Base-by-base conservation (phyloP, 2,888 invertebrate species). In the Mimachlamys varia region DNA sequence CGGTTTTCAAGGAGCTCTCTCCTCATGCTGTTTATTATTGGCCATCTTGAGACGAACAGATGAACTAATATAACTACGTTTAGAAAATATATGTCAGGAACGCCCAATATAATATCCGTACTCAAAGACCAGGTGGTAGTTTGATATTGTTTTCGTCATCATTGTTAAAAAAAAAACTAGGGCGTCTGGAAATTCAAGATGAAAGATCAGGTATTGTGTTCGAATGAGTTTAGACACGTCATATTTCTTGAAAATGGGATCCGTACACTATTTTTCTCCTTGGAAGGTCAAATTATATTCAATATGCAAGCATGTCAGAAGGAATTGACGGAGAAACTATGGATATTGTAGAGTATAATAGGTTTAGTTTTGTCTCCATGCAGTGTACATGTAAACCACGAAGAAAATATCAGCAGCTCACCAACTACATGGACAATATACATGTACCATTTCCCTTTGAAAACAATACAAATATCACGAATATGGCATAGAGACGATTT, bases 11-110 rank as follows among this genome's bases (percentile, higher is more conserved):
- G 27, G 27, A 76, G 10, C 33, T 33, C 27, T 76, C 27, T 33
- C 33, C 12, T 33, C 33, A 22, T 27, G 0, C 76, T 27, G 76
- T 76, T 76, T 76, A 76, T 76, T 76, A 33, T 76, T 76, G 76
- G 76, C 76, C 76, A 33, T 76, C 76, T 76, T 76, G 33, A 76
- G 76, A 33, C 76, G 76, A 76, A 76, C 76, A 76, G 76, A 76
- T 76, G 76, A 76, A 27, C 76, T 33, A 76, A 76, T 76, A 76
- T 76, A 76, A 33, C 27, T 76, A 76, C 76, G 76, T 1, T 2
- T 22, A 76, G 76, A 27, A 0, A 27, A 27, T 76, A 33, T 27
- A 22, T 76, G 53, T 15, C 33, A 27, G 76, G 10, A 76, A 76
- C 76, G 76, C 76, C 76, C 76, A 76, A 76, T 15, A 7, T 22